These are phyloP conservation scores for Acanthisitta chloris DNA, from an alignment of 2,113 vertebrate genomes.

Conservation along the genomic window DNA sequence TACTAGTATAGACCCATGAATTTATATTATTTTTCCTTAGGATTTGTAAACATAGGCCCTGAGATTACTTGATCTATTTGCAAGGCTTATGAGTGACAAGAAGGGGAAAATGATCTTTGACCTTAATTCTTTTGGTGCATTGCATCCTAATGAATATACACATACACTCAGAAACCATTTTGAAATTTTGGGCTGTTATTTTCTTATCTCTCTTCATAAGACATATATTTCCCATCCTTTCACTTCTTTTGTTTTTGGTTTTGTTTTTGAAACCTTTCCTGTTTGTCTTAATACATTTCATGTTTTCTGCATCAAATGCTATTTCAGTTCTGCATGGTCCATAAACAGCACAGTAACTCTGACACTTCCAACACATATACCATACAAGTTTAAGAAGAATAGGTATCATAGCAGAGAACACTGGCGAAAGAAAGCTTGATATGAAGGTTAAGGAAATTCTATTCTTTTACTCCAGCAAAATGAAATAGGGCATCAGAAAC, in stretches of 20 bases:
- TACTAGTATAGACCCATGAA: neutral
- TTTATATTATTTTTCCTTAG: neutral
- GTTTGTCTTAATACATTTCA: neutral
- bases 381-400: neutral
- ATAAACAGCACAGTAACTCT: neutral
- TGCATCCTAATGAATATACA: neutral
- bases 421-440: neutral
- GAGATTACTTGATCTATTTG: neutral
- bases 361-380: neutral
- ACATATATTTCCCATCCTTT: neutral
- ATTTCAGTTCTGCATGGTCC: neutral
- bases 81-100: neutral
- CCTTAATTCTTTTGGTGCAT: neutral
- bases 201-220: neutral
- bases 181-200: neutral
- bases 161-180: accelerated
- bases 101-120: neutral
- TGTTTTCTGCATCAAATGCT: neutral
- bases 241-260: neutral
- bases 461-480: neutral
- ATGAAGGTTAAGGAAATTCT: neutral
- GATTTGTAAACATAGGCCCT: neutral
- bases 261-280: neutral
- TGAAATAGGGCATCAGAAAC: neutral
- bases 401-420: neutral